Evolutionary conservation across 2,888 invertebrate species (phyloP).

Genomic region (Gymnoscelis rufifasciata): DNA sequence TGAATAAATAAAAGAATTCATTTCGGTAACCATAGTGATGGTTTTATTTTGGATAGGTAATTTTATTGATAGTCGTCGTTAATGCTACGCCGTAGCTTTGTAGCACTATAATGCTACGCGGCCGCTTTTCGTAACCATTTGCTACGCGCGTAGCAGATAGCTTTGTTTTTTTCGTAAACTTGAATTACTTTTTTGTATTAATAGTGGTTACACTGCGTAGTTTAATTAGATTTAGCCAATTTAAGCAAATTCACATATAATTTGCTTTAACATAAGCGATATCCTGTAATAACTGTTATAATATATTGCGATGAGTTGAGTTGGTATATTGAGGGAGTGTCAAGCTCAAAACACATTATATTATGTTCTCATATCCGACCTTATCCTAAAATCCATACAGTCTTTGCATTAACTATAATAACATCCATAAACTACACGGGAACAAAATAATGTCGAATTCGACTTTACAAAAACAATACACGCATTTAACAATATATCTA

Average conservation of each 20-base stretch:
- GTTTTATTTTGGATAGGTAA: background rate
- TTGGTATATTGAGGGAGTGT: background rate
- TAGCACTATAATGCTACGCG: constrained; percentile 2
- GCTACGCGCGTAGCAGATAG: constrained; percentile 7
- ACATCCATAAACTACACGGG: constrained; percentile 23
- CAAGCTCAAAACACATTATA: constrained; percentile 6
- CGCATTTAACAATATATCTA: constrained; percentile 7
- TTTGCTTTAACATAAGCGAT: background rate
- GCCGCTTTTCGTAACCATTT: background rate
- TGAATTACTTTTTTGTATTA: too few relatives aligned
- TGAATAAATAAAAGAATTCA: too few relatives aligned
- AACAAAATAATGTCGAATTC: constrained; percentile 11
- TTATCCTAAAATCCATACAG: constrained; percentile 26
- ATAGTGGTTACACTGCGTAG: too few relatives aligned
- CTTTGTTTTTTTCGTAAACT: too few relatives aligned
- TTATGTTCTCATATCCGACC: constrained; percentile 1
- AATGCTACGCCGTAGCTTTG: background rate
- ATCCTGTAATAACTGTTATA: background rate
- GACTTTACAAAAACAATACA: constrained; percentile 19
- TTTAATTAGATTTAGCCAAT: too few relatives aligned
- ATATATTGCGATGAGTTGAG: background rate
- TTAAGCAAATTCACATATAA: background rate
- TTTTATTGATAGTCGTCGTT: background rate
- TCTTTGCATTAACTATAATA: constrained; percentile 28
- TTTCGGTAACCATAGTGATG: too few relatives aligned